phyloP scores from a whole-genome alignment of 1,140 invertebrate species.

The Delia radicum region DNA sequence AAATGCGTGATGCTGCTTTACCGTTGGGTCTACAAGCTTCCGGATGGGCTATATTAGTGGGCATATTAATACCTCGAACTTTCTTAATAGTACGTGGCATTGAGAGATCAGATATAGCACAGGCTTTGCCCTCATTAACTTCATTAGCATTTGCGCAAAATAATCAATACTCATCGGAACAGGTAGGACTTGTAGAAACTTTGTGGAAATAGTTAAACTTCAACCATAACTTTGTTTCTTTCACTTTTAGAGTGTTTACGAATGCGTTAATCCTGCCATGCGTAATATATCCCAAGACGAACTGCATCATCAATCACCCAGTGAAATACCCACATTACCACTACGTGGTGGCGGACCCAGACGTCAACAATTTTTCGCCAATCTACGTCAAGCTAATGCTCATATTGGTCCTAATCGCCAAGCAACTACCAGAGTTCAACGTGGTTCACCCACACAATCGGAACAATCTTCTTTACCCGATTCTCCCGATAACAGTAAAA shows the following conservation, averaged over 20 bases:
- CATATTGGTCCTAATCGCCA: slow-evolving; percentile 49
- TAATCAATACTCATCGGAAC: slow-evolving; percentile 54
- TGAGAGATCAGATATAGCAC: slow-evolving; percentile 59
- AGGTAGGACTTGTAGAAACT: too few relatives aligned
- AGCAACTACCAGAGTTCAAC: slow-evolving; percentile 34
- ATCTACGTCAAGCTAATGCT: slow-evolving; percentile 53
- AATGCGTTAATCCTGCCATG: slow-evolving; percentile 55
- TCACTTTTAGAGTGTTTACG: slow-evolving; percentile 47
- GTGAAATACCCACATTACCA: slow-evolving; percentile 54
- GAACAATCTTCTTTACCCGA: slow-evolving; percentile 45
- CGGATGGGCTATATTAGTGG: slow-evolving; percentile 59
- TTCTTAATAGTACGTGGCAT: slow-evolving; percentile 63
- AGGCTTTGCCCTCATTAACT: slow-evolving; percentile 57
- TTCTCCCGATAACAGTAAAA: slow-evolving; percentile 48
- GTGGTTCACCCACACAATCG: slow-evolving; percentile 39
- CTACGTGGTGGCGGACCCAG: slow-evolving; percentile 47
- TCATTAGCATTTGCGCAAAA: slow-evolving; percentile 54
- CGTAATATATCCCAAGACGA: slow-evolving; percentile 49
- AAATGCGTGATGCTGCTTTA: slow-evolving; percentile 62
- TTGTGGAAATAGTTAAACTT: neutral
- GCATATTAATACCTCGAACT: slow-evolving; percentile 64
- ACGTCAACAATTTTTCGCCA: slow-evolving; percentile 51
- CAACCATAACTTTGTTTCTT: neutral
- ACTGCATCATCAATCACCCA: slow-evolving; percentile 47
- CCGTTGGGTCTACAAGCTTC: slow-evolving; percentile 61